phyloP scores from a whole-genome alignment of 2,113 vertebrate genomes.

The Saccopteryx leptura region DNA sequence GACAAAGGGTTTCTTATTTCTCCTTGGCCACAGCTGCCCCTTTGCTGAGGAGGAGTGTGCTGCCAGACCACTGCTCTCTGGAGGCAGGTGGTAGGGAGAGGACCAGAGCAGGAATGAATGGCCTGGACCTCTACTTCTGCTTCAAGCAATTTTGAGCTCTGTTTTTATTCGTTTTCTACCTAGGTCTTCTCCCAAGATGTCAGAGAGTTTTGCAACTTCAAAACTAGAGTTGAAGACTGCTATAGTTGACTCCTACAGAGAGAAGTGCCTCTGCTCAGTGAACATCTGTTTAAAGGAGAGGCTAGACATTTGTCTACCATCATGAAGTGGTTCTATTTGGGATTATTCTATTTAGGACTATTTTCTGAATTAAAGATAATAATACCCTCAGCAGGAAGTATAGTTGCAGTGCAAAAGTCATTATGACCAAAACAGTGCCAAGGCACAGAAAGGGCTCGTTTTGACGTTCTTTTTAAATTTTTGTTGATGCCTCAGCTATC shows the following conservation, averaged over 20 bases:
- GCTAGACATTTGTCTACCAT: background rate
- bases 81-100: background rate
- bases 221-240: background rate
- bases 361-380: background rate
- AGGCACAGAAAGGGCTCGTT: background rate
- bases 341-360: background rate
- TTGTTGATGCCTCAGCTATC: conserved; percentile 37
- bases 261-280: background rate
- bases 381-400: background rate
- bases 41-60: background rate
- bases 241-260: background rate
- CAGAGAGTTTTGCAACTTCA: background rate
- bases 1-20: background rate
- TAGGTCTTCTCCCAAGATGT: background rate
- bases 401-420: background rate
- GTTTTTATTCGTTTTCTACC: background rate
- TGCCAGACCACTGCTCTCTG: background rate
- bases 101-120: background rate
- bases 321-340: background rate
- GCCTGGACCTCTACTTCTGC: background rate
- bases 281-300: conserved; percentile 23
- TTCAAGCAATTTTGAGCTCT: background rate
- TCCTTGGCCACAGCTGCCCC: background rate
- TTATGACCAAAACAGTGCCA: background rate
- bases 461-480: background rate